These are phyloP conservation scores for Stegodyphus mimosarum DNA, from an alignment of 1,140 invertebrate species.

Conservation along the genomic window DNA sequence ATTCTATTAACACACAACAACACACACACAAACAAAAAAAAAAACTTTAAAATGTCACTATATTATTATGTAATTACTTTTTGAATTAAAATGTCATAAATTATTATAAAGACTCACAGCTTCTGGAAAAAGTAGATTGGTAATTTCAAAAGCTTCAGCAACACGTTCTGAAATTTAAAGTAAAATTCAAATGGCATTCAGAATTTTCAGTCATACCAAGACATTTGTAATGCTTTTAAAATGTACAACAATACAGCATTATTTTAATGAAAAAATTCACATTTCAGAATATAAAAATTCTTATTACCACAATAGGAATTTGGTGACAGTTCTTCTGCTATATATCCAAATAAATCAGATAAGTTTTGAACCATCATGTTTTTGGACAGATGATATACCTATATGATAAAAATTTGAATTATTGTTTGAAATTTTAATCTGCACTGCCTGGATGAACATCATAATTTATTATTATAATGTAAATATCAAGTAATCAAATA, in stretches of 20 bases:
- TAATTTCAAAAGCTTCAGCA: constrained; percentile 66
- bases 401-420: neutral
- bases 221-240: too few species aligned
- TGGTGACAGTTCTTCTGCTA: constrained; percentile 64
- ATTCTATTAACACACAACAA: neutral
- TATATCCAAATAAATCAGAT: constrained; percentile 67
- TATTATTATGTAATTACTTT: neutral
- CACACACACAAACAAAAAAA: neutral
- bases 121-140: constrained; percentile 65
- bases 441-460: too few species aligned
- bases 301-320: constrained; percentile 58
- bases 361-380: constrained; percentile 65
- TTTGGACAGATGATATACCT: constrained; percentile 26
- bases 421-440: neutral
- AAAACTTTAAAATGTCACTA: neutral
- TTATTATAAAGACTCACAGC: constrained; percentile 64
- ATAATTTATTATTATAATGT: too few species aligned
- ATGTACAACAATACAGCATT: too few species aligned
- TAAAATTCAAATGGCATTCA: neutral
- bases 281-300: too few species aligned
- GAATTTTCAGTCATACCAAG: too few species aligned
- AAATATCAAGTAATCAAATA: too few species aligned
- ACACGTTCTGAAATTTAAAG: constrained; percentile 64
- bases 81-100: neutral
- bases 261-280: too few species aligned